Percentiles rank a stretch among this genome's conserved stretches.
These are phyloP conservation scores for Apamea monoglypha DNA, from an alignment of 2,888 invertebrate species.

Conservation along the genomic window DNA sequence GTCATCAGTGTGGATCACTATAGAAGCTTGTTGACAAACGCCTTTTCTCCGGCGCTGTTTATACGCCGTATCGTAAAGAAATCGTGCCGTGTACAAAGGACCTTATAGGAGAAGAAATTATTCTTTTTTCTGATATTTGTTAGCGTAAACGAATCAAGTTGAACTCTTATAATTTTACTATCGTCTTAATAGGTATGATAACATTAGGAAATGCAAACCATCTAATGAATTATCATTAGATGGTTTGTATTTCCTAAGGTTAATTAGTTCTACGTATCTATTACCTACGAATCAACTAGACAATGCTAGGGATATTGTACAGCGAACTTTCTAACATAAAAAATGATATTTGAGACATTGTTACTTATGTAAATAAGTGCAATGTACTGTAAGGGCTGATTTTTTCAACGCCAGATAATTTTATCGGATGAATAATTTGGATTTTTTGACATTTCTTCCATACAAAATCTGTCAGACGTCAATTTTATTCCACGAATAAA, in stretches of 20 bases:
- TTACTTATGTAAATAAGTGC: no score
- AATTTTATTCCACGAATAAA: no score
- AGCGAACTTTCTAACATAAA: neutral
- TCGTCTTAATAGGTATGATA: no score
- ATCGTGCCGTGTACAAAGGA: neutral
- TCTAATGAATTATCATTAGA: no score
- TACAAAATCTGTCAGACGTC: no score
- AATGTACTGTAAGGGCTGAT: no score
- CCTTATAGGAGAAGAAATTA: neutral
- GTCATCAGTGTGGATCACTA: neutral
- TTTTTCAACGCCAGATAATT: no score
- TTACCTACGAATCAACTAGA: neutral
- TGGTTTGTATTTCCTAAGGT: no score
- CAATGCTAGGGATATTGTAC: neutral
- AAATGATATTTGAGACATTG: neutral
- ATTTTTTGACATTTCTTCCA: no score
- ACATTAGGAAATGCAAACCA: constrained; percentile 1
- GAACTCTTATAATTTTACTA: neutral
- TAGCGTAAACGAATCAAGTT: neutral
- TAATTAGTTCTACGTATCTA: neutral
- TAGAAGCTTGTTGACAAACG: neutral
- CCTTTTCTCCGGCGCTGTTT: no score
- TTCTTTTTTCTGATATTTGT: neutral
- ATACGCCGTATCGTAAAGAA: neutral
- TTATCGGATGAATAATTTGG: no score